These are phyloP conservation scores for Prosopocoilus inquinatus DNA, from an alignment of 2,888 invertebrate species.

Conservation along the genomic window DNA sequence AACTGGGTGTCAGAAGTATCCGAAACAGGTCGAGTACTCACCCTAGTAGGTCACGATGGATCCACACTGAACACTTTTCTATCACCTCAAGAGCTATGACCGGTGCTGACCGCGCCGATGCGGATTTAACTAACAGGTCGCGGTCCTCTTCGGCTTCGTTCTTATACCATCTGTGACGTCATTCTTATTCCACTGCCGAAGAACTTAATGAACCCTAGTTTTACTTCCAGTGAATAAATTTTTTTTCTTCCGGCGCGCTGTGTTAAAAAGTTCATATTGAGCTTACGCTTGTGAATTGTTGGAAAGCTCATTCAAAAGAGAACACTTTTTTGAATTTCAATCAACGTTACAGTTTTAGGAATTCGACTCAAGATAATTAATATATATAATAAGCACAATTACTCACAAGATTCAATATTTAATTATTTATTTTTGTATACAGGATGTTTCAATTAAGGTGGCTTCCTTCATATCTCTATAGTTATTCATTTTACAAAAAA, in stretches of 20 bases:
- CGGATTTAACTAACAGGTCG: conserved; percentile 43
- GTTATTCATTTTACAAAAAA: no score
- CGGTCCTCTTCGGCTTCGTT: conserved; percentile 39
- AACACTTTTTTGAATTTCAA: no score
- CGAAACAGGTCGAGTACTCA: conserved; percentile 19
- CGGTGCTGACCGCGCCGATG: conserved; percentile 45
- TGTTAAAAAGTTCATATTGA: neutral
- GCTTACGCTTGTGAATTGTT: no score
- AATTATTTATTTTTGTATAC: no score
- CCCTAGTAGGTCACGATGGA: conserved; percentile 27
- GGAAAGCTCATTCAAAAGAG: no score
- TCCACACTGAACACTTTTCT: conserved; percentile 17
- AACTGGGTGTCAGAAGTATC: neutral
- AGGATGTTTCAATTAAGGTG: no score
- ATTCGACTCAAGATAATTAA: no score
- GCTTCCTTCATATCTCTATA: no score
- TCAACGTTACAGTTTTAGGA: no score
- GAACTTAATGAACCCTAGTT: neutral
- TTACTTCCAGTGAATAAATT: neutral
- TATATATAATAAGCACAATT: no score
- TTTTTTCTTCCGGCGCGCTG: conserved; percentile 9
- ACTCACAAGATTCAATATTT: no score
- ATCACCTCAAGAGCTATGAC: conserved; percentile 38
- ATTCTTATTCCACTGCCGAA: conserved; percentile 20
- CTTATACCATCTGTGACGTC: conserved; percentile 47